Evolutionary conservation across 2,113 vertebrate genomes (phyloP).

Genomic region (Sakesphorus luctuosus): DNA sequence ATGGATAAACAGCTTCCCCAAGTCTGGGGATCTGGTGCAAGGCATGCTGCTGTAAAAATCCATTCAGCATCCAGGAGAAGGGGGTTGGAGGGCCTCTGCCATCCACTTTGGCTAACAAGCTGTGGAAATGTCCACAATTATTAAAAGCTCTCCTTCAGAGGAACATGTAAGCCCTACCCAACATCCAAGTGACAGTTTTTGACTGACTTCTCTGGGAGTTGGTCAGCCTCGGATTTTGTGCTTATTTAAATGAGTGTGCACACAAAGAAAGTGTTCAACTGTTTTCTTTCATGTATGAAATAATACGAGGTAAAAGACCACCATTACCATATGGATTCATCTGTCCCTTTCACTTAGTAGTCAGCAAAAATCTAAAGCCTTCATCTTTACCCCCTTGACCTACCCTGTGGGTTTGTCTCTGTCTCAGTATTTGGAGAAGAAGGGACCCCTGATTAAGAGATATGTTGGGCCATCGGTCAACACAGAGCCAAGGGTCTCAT

Average conservation of each 20-base stretch:
- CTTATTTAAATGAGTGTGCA: not conserved
- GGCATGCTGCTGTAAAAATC: not conserved
- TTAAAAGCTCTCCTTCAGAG: not conserved
- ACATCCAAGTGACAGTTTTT: not conserved
- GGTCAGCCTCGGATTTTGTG: not conserved
- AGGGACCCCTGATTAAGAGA: slow-evolving; percentile 5
- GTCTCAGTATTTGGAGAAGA: not conserved
- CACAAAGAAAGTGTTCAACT: not conserved
- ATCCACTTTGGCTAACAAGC: not conserved
- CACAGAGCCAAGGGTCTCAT: not conserved
- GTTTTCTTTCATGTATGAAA: not conserved
- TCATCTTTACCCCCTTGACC: slow-evolving; percentile 23
- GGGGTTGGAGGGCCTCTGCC: not conserved
- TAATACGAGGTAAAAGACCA: not conserved
- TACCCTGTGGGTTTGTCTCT: not conserved
- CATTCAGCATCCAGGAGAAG: not conserved
- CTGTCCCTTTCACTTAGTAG: slow-evolving; percentile 15
- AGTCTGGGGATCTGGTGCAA: not conserved
- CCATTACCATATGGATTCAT: not conserved
- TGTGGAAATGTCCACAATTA: not conserved
- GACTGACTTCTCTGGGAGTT: not conserved
- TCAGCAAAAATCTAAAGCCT: not conserved
- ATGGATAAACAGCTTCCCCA: not conserved
- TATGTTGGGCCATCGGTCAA: not conserved
- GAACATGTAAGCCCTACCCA: not conserved